Evolutionary conservation across 2,797 vertebrate species (phyloP).

Genomic region (Bucorvus abyssinicus): DNA sequence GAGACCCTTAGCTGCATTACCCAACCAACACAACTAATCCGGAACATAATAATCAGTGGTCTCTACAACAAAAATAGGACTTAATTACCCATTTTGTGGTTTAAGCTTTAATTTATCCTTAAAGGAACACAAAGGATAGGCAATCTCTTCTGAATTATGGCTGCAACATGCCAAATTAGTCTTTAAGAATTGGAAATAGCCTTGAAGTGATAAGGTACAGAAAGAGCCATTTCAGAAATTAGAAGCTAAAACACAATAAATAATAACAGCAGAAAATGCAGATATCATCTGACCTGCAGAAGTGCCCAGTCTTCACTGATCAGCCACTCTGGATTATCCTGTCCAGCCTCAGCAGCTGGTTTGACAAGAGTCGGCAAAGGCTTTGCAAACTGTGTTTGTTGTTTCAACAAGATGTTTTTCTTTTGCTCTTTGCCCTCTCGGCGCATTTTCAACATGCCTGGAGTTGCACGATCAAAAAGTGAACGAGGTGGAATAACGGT

Average conservation of each 20-base stretch:
- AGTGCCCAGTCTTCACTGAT: conserved; percentile 96
- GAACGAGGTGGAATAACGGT: conserved; percentile 91
- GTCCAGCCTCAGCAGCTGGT: conserved; percentile 85
- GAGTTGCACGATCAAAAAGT: conserved; percentile 89
- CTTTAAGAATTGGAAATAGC: background rate
- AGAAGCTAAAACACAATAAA: background rate
- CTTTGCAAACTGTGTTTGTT: conserved; percentile 91
- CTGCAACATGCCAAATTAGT: background rate
- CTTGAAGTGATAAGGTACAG: background rate
- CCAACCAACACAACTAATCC: background rate
- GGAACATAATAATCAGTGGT: background rate
- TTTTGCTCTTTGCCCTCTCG: conserved; percentile 92
- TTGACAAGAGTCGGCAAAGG: conserved; percentile 89
- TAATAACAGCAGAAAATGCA: background rate
- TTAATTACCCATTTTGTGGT: background rate
- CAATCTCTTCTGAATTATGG: background rate
- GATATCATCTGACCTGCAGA: conserved; percentile 81
- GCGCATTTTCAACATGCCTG: conserved; percentile 86
- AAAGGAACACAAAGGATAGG: background rate
- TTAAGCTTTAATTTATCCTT: background rate
- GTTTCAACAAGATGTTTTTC: conserved; percentile 91
- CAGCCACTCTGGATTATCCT: conserved; percentile 94
- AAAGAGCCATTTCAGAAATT: background rate
- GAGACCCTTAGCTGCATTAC: background rate
- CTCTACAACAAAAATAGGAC: background rate